Evolutionary conservation across 1,140 invertebrate genomes (phyloP), one percentile per base, ranked within the genome.

Genomic region (Pseudomyrmex sp.): DNA sequence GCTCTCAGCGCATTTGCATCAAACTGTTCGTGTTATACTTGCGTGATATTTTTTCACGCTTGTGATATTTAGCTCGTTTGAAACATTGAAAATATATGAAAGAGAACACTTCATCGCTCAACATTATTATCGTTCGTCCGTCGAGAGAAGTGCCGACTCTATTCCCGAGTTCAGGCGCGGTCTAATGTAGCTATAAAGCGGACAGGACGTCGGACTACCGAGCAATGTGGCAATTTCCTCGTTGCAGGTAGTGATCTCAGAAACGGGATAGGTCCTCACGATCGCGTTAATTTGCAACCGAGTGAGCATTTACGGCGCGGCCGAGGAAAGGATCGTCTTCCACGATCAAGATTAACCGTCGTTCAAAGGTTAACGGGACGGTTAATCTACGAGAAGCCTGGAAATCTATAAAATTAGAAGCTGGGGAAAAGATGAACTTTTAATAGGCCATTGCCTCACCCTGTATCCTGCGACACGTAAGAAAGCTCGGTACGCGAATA

Each of bases 351-450:
- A 80, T 61, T 80, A 80, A 61, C 20, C 44, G 76, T 58, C 76
- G 44, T 80, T 59, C 66, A 72, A 72, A 80, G 76, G 54, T 80
- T 80, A 70, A 80, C 66, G 76, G 76, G 68, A 80, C 54, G 65
- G 66, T 48, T 80, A 80, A 80, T 72, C 44, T 23, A 12, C 15
- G 15, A 52, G 46, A 8, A 46, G 18, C 7, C 44, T 62, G 72
- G 23, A 70, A 80, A 48, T 70, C 76, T 44, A 7, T 7, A 48
- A 35, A 20, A 72, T 72, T 59, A 59, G 15, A 35, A 68, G 35
- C 18, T 20, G n/a, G 13, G 18, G 10, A 35, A 23, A 7, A 12
- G 62, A 35, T 44, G 62, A 18, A 54, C 8, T 68, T 56, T 77
- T 77, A 77, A 77, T 56, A 56, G 62, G 66, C 66, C 54, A 54